Base-by-base conservation (phyloP, 1,140 invertebrate species). In the Drosophila mauritiana region DNA sequence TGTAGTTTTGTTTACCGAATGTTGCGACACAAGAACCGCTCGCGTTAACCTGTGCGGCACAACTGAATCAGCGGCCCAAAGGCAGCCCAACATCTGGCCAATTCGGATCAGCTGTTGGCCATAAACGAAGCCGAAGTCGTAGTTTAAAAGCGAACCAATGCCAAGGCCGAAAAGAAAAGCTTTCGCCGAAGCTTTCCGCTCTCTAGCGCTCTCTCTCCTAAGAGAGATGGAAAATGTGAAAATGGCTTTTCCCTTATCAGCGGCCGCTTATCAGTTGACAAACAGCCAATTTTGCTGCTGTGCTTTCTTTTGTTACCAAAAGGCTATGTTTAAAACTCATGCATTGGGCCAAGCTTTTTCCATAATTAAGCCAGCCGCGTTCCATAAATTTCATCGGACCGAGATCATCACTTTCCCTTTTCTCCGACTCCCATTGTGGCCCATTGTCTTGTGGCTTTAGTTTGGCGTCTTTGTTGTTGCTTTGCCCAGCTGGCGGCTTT, bases 251-350 rank as follows among this genome's bases (percentile, higher is more conserved):
- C 22, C 3, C 48, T 83, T 85, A 85, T 85, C 81, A 81, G 78
- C 40, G 11, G 22, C 15, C 43, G 79, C 75, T 80, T 88, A 88
- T 88, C 83, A 64, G 40, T 77, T 67, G 54, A 40, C 63, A 64
- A 56, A 76, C 54, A 49, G 61, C 45, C 52, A 20, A 51, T 64
- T 62, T 68, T 65, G 67, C 64, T 25, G 53, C n/a, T 69, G 39
- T 77, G n/a, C 43, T 68, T 70, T 62, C 31, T 73, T 81, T 58
- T 59, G 56, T 46, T 67, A 54, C 36, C 39, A 63, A 51, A 39
- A 55, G 58, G 54, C 59, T 55, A 73, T 80, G 83, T 80, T 80
- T 76, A 83, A 79, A 88, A 83, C 79, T 83, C 63, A 86, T 83
- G 80, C 78, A 77, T 82, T 45, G 42, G 46, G 15, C 49, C 65